Evolutionary conservation across 2,888 invertebrate genomes (phyloP), one percentile per base, ranked within the genome.

Genomic region (Noctua janthina): DNA sequence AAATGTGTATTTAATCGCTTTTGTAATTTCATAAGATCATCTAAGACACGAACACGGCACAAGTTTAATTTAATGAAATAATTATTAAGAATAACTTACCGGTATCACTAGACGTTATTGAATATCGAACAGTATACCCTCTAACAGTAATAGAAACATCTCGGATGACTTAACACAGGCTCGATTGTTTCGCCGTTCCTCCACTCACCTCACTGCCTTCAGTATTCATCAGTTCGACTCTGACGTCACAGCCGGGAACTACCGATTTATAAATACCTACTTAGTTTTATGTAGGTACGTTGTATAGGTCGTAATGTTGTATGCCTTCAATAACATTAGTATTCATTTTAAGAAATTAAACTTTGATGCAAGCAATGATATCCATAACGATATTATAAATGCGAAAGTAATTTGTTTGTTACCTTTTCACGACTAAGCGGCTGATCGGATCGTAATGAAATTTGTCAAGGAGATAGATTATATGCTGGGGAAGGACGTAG

Each of bases 91-190:
- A 11, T 67, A 35, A 20, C 59, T 84, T 15, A 78, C 13, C n/a
- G 35, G 6, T 54, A 29, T 59, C 64, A 72, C 2, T 49, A 13
- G 5, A 56, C n/a, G 80, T 39, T 11, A 66, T 66, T 10, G 64
- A 20, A 5, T 66, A 35, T n/a, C 17, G 35, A 51, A 56, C 35
- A 35, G 15, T 29, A 15, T 29, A 7, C 15, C 62, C 29, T 29
- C 13, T 62, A 69, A 35, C 54, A 73, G 39, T 66, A 51, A 76
- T 83, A 20, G 20, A 70, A 83, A 74, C 11, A 62, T 76, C 72
- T 83, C 85, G 85, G 76, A 84, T 85, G 85, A 84, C 74, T 80
- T 75, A 79, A 73, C 85, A 87, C 73, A 62, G 64, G 29, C 75
- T 68, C 74, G 66, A 15, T 68, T 77, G 72, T 67, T 62, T n/a